Conservation (phyloP, 2,888 invertebrate genomes). For the Apodemia zela region DNA sequence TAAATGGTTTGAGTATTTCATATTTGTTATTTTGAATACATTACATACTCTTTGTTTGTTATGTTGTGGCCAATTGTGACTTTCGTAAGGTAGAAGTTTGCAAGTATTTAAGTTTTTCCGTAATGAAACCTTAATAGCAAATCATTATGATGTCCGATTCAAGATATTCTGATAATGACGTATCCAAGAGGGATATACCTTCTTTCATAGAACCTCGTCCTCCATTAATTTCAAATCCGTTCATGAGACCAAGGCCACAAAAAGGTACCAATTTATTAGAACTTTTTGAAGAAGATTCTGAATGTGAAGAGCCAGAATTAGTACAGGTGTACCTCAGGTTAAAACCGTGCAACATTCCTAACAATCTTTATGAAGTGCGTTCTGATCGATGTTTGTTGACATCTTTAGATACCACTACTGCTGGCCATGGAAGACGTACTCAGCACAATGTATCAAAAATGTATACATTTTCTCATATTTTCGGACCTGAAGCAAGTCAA, state of each 20-base stretch:
- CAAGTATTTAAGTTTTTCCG: not conserved
- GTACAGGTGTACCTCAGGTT: slow-evolving; percentile 78
- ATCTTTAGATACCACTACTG: slow-evolving; percentile 60
- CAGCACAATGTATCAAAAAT: slow-evolving; percentile 71
- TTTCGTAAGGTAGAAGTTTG: not conserved
- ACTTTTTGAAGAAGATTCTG: slow-evolving; percentile 61
- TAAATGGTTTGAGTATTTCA: no score
- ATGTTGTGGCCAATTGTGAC: not conserved
- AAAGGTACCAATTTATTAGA: slow-evolving; percentile 65
- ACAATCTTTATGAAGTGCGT: slow-evolving; percentile 59
- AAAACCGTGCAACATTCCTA: slow-evolving; percentile 61
- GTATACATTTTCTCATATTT: slow-evolving; percentile 71
- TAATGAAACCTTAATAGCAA: not conserved
- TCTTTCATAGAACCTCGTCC: slow-evolving; percentile 72
- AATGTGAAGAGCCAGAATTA: slow-evolving; percentile 57
- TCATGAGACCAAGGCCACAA: slow-evolving; percentile 66
- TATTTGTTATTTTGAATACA: no score
- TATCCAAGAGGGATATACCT: slow-evolving; percentile 57
- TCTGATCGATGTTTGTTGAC: slow-evolving; percentile 61
- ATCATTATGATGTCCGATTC: not conserved
- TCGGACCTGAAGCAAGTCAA: slow-evolving; percentile 54
- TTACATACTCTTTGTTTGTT: no score
- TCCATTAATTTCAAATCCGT: slow-evolving; percentile 66
- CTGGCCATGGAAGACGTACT: slow-evolving; percentile 61
- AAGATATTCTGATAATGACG: slow-evolving; percentile 52